These are phyloP conservation scores for Diloba caeruleocephala DNA, from an alignment of 2,888 invertebrate genomes.

Conservation along the genomic window DNA sequence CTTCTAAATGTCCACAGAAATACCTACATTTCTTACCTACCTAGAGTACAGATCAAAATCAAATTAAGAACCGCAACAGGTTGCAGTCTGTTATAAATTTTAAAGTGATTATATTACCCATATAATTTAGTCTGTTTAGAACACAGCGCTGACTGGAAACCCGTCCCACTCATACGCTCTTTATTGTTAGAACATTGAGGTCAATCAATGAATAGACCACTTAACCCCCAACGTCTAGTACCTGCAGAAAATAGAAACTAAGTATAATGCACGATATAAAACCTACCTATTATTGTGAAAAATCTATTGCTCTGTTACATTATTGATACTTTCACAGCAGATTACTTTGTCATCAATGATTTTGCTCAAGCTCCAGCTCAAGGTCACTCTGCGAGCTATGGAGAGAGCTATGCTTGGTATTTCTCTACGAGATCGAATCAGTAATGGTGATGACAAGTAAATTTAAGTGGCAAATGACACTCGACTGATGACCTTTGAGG, in stretches of 20 bases:
- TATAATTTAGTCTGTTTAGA: constrained; percentile 37
- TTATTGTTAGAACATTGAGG: constrained; percentile 81
- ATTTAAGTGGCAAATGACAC: too few relatives aligned
- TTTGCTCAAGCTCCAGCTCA: too few relatives aligned
- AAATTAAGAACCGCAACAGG: neutral
- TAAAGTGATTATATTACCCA: constrained; percentile 6
- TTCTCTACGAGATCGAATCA: too few relatives aligned
- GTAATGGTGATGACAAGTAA: too few relatives aligned
- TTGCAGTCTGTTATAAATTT: neutral
- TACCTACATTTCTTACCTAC: too few relatives aligned
- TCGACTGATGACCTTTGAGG: too few relatives aligned
- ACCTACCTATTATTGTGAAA: constrained; percentile 9
- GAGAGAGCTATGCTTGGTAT: too few relatives aligned
- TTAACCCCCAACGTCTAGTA: constrained; percentile 53
- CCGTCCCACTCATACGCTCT: constrained; percentile 57
- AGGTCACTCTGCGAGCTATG: too few relatives aligned
- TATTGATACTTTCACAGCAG: neutral
- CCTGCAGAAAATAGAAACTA: constrained; percentile 37
- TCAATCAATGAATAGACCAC: constrained; percentile 76
- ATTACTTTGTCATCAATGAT: neutral
- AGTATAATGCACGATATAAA: too few relatives aligned
- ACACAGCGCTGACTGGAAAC: constrained; percentile 37
- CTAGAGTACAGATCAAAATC: too few relatives aligned
- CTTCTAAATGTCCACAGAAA: too few relatives aligned
- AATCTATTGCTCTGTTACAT: constrained; percentile 13